These are phyloP conservation scores for Ramphastos sulfuratus DNA, from an alignment of 2,113 vertebrate species.

Conservation along the genomic window DNA sequence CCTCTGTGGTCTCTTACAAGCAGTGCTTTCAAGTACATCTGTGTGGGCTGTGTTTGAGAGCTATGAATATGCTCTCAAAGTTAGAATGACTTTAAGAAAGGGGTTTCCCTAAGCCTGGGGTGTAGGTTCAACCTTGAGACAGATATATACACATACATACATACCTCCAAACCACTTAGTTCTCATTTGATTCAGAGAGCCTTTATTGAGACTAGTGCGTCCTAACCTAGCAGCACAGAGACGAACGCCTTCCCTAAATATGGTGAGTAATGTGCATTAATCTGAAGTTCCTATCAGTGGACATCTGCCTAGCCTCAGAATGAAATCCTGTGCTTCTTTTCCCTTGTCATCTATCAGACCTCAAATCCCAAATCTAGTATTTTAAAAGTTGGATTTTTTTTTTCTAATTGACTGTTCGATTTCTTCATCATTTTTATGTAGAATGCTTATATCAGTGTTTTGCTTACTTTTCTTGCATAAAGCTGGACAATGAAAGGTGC, in stretches of 20 bases:
- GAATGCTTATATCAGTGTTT: not conserved
- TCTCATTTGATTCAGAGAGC: conserved; percentile 68
- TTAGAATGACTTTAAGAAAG: conserved; percentile 66
- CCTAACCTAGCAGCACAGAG: not conserved
- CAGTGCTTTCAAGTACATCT: conserved; percentile 67
- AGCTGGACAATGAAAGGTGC: not conserved
- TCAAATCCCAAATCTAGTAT: not conserved
- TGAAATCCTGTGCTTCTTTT: not conserved
- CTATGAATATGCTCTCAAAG: conserved; percentile 51
- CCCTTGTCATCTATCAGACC: not conserved
- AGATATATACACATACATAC: not conserved
- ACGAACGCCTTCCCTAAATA: not conserved
- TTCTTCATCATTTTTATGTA: not conserved
- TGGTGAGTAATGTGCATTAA: conserved; percentile 67
- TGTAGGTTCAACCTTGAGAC: conserved; percentile 70
- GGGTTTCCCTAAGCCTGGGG: conserved; percentile 74
- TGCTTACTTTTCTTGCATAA: not conserved
- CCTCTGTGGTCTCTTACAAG: conserved; percentile 73
- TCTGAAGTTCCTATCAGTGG: not conserved
- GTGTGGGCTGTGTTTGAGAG: conserved; percentile 58
- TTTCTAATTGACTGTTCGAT: not conserved
- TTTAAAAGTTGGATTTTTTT: not conserved
- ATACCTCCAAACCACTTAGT: conserved; percentile 65
- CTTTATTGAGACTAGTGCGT: not conserved
- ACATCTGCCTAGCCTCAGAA: not conserved